A percentile compares a stretch with the other conserved stretches of the same genome.
phyloP scores from a whole-genome alignment of 1,140 invertebrate species.

The Scaptomyza graminum region DNA sequence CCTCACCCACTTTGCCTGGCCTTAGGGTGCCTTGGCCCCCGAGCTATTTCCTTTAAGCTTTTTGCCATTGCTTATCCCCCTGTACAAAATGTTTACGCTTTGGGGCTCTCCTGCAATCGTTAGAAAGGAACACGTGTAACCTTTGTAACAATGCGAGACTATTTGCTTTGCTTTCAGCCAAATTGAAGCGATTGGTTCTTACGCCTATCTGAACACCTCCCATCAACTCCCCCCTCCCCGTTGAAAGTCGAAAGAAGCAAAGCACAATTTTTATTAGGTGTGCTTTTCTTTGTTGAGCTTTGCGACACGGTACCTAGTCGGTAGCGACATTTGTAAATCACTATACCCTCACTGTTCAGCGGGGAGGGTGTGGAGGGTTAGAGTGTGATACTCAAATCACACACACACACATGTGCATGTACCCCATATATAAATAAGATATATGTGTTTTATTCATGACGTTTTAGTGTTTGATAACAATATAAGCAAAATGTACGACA shows the following conservation, averaged over 20 bases:
- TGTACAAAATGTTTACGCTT: slow-evolving; percentile 68
- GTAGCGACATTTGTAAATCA: slow-evolving; percentile 65
- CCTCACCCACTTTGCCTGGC: neutral
- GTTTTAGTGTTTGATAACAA: slow-evolving; percentile 77
- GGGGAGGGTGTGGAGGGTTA: neutral
- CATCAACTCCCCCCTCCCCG: neutral
- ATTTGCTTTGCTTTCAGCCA: slow-evolving; percentile 49
- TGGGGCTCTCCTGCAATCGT: slow-evolving; percentile 55
- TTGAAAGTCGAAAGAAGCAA: slow-evolving; percentile 1
- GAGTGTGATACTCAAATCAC: neutral
- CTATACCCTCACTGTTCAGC: slow-evolving; percentile 49
- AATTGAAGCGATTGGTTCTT: slow-evolving; percentile 49
- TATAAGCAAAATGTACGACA: slow-evolving; percentile 79
- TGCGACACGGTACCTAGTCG: slow-evolving; percentile 47
- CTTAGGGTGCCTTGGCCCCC: neutral
- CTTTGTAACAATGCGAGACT: slow-evolving; percentile 39
- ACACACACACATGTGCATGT: slow-evolving; percentile 9
- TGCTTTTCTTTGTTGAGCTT: slow-evolving; percentile 39
- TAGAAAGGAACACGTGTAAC: slow-evolving; percentile 65
- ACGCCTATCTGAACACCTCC: slow-evolving; percentile 26
- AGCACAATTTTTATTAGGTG: slow-evolving; percentile 61
- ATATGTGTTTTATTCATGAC: slow-evolving; percentile 68
- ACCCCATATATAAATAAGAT: slow-evolving; percentile 22
- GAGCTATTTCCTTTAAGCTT: slow-evolving; percentile 18
- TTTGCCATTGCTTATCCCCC: slow-evolving; percentile 54